These are phyloP conservation scores for Parapristionchus giblindavisi DNA, from an alignment of 2,888 invertebrate species.

Conservation along the genomic window DNA sequence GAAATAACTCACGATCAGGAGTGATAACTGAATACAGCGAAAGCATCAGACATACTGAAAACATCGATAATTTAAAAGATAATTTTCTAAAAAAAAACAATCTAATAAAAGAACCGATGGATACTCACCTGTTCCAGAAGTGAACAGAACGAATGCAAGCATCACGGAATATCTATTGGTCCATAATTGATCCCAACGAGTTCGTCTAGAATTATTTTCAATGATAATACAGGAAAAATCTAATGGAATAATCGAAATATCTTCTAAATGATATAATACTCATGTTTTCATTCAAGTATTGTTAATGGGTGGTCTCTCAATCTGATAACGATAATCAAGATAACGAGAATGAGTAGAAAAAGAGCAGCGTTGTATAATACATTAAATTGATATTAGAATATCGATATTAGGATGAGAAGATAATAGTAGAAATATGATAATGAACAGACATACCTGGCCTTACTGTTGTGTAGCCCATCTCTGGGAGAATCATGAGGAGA, in stretches of 20 bases:
- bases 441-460: not conserved
- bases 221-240: not conserved
- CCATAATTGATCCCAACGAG: constrained; percentile 35
- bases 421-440: not conserved
- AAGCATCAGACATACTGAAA: constrained; percentile 28
- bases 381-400: not conserved
- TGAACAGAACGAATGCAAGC: constrained; percentile 36
- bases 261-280: not conserved
- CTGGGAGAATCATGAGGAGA: constrained; percentile 29
- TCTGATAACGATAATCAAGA: not conserved
- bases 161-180: constrained; percentile 28
- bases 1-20: constrained; percentile 3
- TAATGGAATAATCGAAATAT: not conserved
- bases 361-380: too few relatives aligned
- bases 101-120: not conserved
- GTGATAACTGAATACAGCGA: constrained; percentile 4
- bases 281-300: not conserved
- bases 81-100: not conserved
- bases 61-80: not conserved
- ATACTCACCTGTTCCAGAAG: constrained; percentile 31
- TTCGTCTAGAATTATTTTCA: constrained; percentile 8
- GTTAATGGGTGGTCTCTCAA: not conserved
- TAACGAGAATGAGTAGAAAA: too few relatives aligned
- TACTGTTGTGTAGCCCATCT: constrained; percentile 7
- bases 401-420: not conserved